phyloP scores from a whole-genome alignment of 2,797 vertebrate species.

The Xenopus petersii region DNA sequence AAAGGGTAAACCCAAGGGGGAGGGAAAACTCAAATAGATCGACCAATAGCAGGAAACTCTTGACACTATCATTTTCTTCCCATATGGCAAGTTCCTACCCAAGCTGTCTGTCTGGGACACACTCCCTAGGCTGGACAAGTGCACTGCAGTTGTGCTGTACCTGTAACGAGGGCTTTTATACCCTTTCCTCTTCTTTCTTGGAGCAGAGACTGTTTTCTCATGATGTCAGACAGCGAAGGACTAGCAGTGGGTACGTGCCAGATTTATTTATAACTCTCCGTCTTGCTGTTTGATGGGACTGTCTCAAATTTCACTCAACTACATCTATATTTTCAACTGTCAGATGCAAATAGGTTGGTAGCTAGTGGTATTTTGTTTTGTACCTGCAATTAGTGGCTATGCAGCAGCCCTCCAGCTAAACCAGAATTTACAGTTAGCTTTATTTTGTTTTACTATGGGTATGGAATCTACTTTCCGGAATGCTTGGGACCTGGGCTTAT shows the following conservation, averaged over 20 bases:
- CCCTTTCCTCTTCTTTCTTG: conserved; percentile 34
- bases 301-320: conserved; percentile 21
- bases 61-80: conserved; percentile 72
- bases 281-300: conserved; percentile 40
- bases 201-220: conserved; percentile 53
- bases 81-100: conserved; percentile 63
- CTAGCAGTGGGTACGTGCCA: conserved; percentile 83
- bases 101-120: conserved; percentile 59
- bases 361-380: no score
- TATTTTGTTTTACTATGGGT: no score
- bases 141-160: not conserved
- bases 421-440: no score
- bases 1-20: conserved; percentile 69
- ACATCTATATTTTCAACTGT: not conserved
- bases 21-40: conserved; percentile 87
- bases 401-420: no score
- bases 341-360: not conserved
- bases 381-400: not conserved
- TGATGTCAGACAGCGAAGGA: conserved; percentile 94
- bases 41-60: conserved; percentile 78
- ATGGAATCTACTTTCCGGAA: no score
- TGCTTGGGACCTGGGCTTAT: no score
- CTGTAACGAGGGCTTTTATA: not conserved
- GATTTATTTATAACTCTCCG: conserved; percentile 65
- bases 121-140: conserved; percentile 45